These are phyloP conservation scores for Phalacrocorax pelagicus DNA, from an alignment of 2,113 vertebrate genomes.

Conservation along the genomic window DNA sequence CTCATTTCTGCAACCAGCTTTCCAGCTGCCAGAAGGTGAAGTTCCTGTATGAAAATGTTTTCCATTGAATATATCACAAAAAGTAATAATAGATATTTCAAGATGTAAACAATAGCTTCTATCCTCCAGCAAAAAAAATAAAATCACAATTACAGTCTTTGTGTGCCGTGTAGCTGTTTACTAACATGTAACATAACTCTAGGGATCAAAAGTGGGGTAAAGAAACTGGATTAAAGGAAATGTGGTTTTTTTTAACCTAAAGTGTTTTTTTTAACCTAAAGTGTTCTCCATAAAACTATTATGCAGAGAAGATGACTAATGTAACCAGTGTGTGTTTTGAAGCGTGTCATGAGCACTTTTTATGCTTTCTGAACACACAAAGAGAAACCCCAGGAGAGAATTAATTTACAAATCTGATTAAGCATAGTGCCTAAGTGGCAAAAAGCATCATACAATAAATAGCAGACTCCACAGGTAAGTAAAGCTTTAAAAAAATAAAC, in stretches of 20 bases:
- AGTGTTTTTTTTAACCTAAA: neutral
- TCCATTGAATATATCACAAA: neutral
- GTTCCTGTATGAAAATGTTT: neutral
- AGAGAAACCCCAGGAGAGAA: conserved; percentile 55
- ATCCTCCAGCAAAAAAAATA: neutral
- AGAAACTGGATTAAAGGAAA: conserved; percentile 24
- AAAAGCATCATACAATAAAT: conserved; percentile 35
- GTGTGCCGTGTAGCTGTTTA: neutral
- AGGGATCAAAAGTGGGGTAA: neutral
- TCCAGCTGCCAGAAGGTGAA: neutral
- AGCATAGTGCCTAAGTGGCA: conserved; percentile 21
- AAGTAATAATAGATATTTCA: neutral
- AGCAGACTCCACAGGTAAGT: conserved; percentile 36
- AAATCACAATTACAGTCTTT: neutral
- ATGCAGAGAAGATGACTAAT: conserved; percentile 47
- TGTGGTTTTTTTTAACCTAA: too few species aligned
- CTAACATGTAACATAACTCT: neutral
- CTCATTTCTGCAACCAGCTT: neutral
- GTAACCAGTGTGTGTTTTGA: conserved; percentile 56
- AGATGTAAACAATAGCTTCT: neutral
- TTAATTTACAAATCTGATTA: conserved; percentile 64
- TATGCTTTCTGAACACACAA: conserved; percentile 60
- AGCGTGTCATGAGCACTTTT: conserved; percentile 46
- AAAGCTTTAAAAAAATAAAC: neutral
- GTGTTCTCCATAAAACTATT: conserved; percentile 33